Conservation (phyloP, 2,113 vertebrate genomes). For the Mustela nigripes region DNA sequence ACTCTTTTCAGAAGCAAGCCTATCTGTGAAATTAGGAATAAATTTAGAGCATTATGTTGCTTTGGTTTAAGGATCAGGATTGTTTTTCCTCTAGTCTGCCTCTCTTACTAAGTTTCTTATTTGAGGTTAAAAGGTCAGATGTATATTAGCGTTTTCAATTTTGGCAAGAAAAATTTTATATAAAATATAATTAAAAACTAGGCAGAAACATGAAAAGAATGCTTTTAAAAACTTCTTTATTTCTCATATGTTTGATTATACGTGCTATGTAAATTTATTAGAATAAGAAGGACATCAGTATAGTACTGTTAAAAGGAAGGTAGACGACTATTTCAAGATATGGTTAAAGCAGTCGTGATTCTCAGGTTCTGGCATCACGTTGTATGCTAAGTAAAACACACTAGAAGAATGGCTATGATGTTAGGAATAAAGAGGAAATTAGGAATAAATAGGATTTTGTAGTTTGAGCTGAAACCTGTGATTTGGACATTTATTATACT, state of each 20-base stretch:
- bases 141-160: neutral
- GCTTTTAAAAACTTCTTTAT: slow-evolving; percentile 18
- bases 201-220: slow-evolving; percentile 35
- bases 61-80: slow-evolving; percentile 27
- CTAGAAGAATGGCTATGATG: neutral
- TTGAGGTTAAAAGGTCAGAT: neutral
- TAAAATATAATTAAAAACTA: slow-evolving; percentile 13
- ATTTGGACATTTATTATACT: slow-evolving; percentile 51
- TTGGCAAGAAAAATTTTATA: slow-evolving; percentile 18
- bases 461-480: slow-evolving; percentile 44
- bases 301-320: neutral
- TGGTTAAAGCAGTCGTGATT: neutral
- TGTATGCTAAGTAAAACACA: neutral
- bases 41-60: slow-evolving; percentile 32
- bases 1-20: neutral
- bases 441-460: slow-evolving; percentile 15
- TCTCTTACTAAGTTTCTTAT: neutral
- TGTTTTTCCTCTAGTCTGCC: neutral
- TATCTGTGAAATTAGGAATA: slow-evolving; percentile 38
- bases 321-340: neutral
- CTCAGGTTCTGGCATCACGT: neutral
- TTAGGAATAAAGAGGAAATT: neutral
- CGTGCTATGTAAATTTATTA: slow-evolving; percentile 25
- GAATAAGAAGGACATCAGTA: neutral
- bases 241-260: slow-evolving; percentile 51